Base-by-base conservation (phyloP, 2,797 vertebrate species). In the Synanceia verrucosa region DNA sequence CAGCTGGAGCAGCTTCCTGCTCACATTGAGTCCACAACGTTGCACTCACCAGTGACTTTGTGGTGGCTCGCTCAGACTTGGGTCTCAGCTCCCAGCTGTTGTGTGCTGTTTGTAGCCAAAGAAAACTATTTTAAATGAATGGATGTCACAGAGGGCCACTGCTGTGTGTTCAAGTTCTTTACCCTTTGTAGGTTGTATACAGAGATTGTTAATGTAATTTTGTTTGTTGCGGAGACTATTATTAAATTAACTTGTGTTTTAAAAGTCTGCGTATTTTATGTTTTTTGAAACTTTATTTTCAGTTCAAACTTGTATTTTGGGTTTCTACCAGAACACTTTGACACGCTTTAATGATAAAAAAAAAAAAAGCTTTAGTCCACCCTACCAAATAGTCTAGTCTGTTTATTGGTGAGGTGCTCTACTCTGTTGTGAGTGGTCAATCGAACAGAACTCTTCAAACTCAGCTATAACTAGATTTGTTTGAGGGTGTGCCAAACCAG, bases 61-160 rank as follows among this genome's bases (percentile, higher is more conserved):
- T 3, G 23, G 23, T 19, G 1, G 33, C 12, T 26, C 31, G 8
- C 13, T 65, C 51, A 24, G 10, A 53, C 52, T 53, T 34, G 19
- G n/a, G 24, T 68, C 73, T 79, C 44, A 12, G 63, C 68, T 68
- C 44, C 58, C 43, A 72, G 73, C 70, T 78, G 75, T n/a, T 43
- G 47, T 65, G 51, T 44, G 29, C 34, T 57, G 72, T 85, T 71
- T 78, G 53, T 88, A 91, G 83, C 86, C 83, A 91, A 90, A 90
- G 82, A 84, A 53, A 78, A 84, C 59, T 24, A 5, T 76, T 73
- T 51, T 55, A 34, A 62, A 65, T 65, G n/a, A 56, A 47, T 74
- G 31, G 61, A 71, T 46, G 65, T 82, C 50, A 63, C 56, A 65
- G 24, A 81, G 29, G 62, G 70, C 65, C 37, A 50, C 26, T 33